Percentiles rank a stretch among this genome's conserved stretches.
These are phyloP conservation scores for Eurystomus gularis DNA, from an alignment of 2,113 vertebrate species.

Conservation along the genomic window DNA sequence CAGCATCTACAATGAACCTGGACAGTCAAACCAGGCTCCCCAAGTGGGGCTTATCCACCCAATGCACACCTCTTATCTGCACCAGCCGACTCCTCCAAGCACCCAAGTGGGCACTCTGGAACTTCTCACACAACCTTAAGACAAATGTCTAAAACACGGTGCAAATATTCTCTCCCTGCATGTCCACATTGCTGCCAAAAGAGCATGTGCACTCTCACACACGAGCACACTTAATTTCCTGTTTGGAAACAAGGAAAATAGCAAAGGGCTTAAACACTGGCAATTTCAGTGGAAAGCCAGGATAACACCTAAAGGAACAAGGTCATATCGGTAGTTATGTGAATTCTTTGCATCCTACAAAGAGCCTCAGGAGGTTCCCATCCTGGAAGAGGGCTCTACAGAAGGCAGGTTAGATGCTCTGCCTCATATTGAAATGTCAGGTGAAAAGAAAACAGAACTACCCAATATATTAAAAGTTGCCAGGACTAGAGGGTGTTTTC, in stretches of 20 bases:
- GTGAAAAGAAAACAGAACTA: background rate
- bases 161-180: background rate
- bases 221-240: conserved; percentile 23
- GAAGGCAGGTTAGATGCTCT: background rate
- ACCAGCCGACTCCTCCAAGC: background rate
- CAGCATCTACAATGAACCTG: background rate
- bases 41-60: background rate
- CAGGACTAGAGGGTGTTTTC: background rate
- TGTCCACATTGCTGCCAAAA: background rate
- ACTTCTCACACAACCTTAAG: background rate
- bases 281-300: background rate
- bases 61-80: background rate
- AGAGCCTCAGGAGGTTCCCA: background rate
- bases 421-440: background rate
- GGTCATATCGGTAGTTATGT: background rate
- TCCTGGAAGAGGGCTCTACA: background rate
- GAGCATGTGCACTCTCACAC: background rate
- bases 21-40: background rate
- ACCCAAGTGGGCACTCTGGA: background rate
- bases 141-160: background rate
- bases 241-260: conserved; percentile 36
- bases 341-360: background rate
- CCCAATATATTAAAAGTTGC: background rate
- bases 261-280: background rate
- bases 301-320: conserved; percentile 18